These are phyloP conservation scores for Tetranychus cinnabarinus DNA, from an alignment of 1,140 invertebrate species.

Conservation along the genomic window DNA sequence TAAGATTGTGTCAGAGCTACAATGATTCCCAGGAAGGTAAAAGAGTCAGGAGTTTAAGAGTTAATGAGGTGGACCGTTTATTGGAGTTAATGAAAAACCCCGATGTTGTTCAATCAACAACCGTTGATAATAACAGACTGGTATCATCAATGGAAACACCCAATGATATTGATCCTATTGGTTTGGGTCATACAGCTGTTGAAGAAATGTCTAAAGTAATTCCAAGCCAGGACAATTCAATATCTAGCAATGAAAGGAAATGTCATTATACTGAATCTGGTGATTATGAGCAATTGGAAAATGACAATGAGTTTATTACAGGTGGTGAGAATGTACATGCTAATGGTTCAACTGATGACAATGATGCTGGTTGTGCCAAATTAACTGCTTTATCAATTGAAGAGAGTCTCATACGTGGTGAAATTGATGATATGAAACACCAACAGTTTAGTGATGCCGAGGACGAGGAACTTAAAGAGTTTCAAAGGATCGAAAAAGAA, in stretches of 20 bases:
- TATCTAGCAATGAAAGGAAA: not conserved
- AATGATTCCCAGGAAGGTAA: not conserved
- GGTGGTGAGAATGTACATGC: not conserved
- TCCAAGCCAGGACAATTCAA: not conserved
- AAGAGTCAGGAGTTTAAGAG: not conserved
- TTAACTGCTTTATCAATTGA: not conserved
- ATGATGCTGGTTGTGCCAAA: not conserved
- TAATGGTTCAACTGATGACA: not conserved
- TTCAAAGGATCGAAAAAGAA: constrained; percentile 6
- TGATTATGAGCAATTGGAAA: no score
- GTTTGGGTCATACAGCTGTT: not conserved
- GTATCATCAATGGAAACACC: not conserved
- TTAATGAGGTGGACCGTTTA: not conserved
- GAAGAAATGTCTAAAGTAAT: not conserved
- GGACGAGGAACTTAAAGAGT: constrained; percentile 7
- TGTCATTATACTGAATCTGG: not conserved
- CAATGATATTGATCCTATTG: not conserved
- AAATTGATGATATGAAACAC: not conserved
- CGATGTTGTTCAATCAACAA: not conserved
- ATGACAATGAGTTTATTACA: no score
- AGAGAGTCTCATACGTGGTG: not conserved
- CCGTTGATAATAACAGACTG: not conserved
- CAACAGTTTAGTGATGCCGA: constrained; percentile 2
- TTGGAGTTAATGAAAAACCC: not conserved
- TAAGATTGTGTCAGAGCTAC: not conserved